phyloP scores from a whole-genome alignment of 2,888 invertebrate species.

The Tridacna gigas region DNA sequence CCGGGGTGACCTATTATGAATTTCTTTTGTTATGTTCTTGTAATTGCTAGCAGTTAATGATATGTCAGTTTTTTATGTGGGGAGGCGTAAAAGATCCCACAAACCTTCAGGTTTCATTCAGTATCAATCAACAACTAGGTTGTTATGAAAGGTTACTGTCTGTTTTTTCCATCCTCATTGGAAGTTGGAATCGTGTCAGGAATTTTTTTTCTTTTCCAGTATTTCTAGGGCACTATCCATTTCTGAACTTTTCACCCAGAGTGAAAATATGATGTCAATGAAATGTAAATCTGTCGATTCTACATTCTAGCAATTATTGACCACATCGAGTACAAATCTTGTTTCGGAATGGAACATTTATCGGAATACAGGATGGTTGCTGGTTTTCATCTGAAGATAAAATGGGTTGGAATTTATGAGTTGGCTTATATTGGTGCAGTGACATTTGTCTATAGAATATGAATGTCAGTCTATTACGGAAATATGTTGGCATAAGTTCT shows the following conservation, averaged over 20 bases:
- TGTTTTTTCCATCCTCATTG: slow-evolving; percentile 20
- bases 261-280: background rate
- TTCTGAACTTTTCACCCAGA: slow-evolving; percentile 10
- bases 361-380: too few relatives aligned
- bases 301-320: too few relatives aligned
- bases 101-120: slow-evolving; percentile 28
- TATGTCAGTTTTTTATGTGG: slow-evolving; percentile 9
- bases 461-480: too few relatives aligned
- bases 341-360: too few relatives aligned
- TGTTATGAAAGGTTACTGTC: slow-evolving; percentile 7
- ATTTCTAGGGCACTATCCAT: slow-evolving; percentile 6
- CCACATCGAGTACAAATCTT: too few relatives aligned
- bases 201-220: background rate
- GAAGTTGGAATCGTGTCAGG: slow-evolving; percentile 15
- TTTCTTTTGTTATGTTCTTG: too few relatives aligned
- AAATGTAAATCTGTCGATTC: background rate
- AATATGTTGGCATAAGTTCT: too few relatives aligned
- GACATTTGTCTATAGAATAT: too few relatives aligned
- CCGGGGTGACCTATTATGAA: too few relatives aligned
- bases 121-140: slow-evolving; percentile 8
- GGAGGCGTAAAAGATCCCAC: slow-evolving; percentile 7
- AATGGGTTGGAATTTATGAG: too few relatives aligned
- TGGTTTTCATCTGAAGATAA: too few relatives aligned
- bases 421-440: too few relatives aligned
- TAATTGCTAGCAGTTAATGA: background rate